Conservation (phyloP, 2,888 invertebrate genomes). For the Gerosis bhagava region DNA sequence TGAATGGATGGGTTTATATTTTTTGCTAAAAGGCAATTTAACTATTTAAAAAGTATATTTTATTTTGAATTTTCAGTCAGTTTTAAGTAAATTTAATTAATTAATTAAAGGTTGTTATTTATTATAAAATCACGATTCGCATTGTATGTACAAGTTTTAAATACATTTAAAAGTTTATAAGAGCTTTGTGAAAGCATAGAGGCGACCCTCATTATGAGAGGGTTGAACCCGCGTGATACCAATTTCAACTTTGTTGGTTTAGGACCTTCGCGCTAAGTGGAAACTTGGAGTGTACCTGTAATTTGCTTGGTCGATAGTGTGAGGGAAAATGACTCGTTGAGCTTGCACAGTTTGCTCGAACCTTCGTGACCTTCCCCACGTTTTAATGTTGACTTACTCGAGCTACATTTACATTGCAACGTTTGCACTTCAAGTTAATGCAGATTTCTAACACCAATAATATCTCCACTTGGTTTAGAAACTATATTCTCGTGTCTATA, state of each 20-base stretch:
- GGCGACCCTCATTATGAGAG: constrained; percentile 27
- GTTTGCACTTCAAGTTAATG: too few species aligned
- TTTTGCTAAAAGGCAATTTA: too few species aligned
- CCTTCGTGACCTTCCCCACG: constrained; percentile 7
- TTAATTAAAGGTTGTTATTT: too few species aligned
- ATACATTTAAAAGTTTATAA: constrained; percentile 9
- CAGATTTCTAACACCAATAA: too few species aligned
- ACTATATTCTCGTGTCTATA: too few species aligned
- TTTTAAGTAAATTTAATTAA: too few species aligned
- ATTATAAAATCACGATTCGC: too few species aligned
- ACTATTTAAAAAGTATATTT: too few species aligned
- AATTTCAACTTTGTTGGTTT: constrained; percentile 23
- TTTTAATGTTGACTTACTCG: neutral
- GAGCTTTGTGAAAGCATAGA: constrained; percentile 22
- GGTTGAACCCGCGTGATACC: constrained; percentile 14
- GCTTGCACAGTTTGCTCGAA: constrained; percentile 12
- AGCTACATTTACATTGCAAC: too few species aligned
- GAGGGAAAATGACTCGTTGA: constrained; percentile 12
- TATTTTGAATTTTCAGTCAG: too few species aligned
- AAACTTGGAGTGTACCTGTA: constrained; percentile 17
- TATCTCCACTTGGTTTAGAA: neutral
- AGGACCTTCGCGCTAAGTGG: constrained; percentile 18
- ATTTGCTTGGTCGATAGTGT: constrained; percentile 13
- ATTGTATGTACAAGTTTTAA: neutral
- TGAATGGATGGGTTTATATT: too few species aligned